Conservation (phyloP, 2,113 vertebrate genomes). For the Pao palembangensis region DNA sequence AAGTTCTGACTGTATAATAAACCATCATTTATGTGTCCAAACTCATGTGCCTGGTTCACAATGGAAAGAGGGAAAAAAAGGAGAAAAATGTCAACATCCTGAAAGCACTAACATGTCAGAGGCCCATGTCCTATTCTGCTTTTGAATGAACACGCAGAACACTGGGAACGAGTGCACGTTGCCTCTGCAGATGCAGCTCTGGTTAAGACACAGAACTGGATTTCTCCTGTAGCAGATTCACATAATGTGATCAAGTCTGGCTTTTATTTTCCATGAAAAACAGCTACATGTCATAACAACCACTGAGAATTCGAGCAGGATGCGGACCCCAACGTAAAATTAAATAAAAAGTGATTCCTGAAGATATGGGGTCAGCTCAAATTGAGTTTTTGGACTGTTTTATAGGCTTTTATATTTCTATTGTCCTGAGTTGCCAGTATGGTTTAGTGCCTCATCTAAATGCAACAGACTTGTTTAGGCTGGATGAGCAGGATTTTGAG, state of each 20-base stretch:
- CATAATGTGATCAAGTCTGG: slow-evolving; percentile 2
- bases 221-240: too few species aligned
- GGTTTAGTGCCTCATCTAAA: slow-evolving; percentile 54
- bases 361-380: slow-evolving; percentile 37
- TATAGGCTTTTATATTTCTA: slow-evolving; percentile 52
- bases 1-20: not conserved
- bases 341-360: slow-evolving; percentile 40
- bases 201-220: too few species aligned
- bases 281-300: slow-evolving; percentile 10
- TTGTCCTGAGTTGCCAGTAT: slow-evolving; percentile 40
- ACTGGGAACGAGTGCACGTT: too few species aligned
- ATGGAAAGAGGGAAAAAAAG: not conserved
- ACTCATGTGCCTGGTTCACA: not conserved
- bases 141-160: too few species aligned
- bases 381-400: slow-evolving; percentile 33
- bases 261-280: slow-evolving; percentile 33
- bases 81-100: not conserved
- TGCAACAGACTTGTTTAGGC: slow-evolving; percentile 11
- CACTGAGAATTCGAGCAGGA: not conserved
- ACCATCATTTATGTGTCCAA: not conserved
- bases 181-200: not conserved
- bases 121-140: too few species aligned
- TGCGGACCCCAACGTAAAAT: slow-evolving; percentile 16
- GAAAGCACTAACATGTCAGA: too few species aligned
- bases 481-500: slow-evolving; percentile 7